These are phyloP conservation scores for Oenanthe melanoleuca DNA, from an alignment of 2,113 vertebrate genomes.

Conservation along the genomic window DNA sequence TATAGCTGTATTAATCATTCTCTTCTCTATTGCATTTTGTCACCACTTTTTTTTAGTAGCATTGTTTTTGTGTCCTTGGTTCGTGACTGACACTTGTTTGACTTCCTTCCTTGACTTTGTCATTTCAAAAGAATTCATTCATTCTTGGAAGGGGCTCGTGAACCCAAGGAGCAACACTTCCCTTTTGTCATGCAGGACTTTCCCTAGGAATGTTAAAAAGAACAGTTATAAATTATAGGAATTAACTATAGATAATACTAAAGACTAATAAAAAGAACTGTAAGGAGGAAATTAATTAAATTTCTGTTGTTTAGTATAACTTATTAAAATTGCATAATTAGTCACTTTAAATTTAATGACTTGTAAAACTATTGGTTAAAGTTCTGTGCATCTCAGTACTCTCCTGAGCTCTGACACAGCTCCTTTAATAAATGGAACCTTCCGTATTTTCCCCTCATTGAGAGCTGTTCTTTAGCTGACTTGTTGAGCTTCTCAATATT, in stretches of 20 bases:
- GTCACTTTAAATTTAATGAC: not conserved
- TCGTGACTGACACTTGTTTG: conserved; percentile 47
- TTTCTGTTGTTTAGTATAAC: not conserved
- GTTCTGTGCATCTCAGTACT: not conserved
- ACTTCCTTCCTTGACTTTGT: not conserved
- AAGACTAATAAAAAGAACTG: not conserved
- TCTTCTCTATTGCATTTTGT: conserved; percentile 54
- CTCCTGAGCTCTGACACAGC: not conserved
- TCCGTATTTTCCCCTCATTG: not conserved
- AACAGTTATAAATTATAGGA: not conserved
- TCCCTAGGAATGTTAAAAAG: not conserved
- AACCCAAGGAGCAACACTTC: not conserved
- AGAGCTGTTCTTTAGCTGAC: not conserved
- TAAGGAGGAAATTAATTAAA: not conserved
- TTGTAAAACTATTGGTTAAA: not conserved
- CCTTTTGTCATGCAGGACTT: not conserved
- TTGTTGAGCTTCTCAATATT: not conserved
- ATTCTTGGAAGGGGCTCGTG: not conserved
- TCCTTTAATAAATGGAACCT: not conserved
- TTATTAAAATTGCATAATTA: not conserved
- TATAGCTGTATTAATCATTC: conserved; percentile 55
- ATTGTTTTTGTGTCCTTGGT: conserved; percentile 37
- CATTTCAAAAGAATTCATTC: conserved; percentile 29
- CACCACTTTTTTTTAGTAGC: not conserved
- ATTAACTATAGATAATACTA: not conserved